phyloP scores from a whole-genome alignment of 1,140 invertebrate genomes.

The Melanaphis sacchari region DNA sequence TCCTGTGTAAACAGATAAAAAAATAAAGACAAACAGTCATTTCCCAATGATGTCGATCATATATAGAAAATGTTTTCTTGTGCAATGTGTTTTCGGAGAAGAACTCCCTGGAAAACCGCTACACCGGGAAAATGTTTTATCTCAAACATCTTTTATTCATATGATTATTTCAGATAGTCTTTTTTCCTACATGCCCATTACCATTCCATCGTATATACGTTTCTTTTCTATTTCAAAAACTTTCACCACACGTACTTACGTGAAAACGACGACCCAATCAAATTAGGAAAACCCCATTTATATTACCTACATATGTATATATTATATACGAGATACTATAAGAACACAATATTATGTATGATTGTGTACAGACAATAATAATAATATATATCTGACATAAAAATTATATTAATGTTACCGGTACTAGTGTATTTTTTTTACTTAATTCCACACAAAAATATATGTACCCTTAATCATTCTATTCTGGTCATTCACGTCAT shows the following conservation, averaged over 20 bases:
- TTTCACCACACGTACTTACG: not conserved
- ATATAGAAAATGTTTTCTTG: conserved; percentile 33
- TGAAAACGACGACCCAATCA: conserved; percentile 21
- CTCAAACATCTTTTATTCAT: conserved; percentile 53
- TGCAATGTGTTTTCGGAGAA: not conserved
- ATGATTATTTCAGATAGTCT: conserved; percentile 36
- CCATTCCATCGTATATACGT: conserved; percentile 27
- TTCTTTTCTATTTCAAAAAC: not conserved
- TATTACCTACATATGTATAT: not conserved
- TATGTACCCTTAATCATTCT: not conserved
- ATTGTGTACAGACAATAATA: not conserved
- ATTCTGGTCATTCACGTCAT: not conserved
- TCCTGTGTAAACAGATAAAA: conserved; percentile 33
- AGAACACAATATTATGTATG: not conserved
- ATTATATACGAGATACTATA: not conserved
- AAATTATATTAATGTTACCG: not conserved
- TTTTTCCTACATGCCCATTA: conserved; percentile 6
- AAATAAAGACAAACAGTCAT: conserved; percentile 23
- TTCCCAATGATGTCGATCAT: conserved; percentile 20
- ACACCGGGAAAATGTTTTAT: conserved; percentile 52
- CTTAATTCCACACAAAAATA: not conserved
- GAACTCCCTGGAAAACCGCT: not conserved
- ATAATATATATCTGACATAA: not conserved
- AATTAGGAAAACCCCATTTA: not conserved
- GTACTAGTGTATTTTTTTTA: not conserved